Percentiles rank a stretch among this genome's conserved stretches.
Conservation (phyloP, 1,140 invertebrate species). For the Papilio dardanus region DNA sequence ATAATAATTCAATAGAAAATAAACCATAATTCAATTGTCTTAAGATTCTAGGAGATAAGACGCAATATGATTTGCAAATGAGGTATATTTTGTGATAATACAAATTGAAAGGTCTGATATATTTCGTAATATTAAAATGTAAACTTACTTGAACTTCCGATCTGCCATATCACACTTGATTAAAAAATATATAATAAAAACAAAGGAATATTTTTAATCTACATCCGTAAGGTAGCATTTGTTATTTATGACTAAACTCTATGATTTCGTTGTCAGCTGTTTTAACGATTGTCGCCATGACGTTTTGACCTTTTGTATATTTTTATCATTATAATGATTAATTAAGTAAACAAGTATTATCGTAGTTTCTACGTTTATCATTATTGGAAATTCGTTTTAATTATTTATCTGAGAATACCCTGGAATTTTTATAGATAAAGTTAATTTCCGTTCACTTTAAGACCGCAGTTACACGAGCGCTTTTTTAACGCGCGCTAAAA, state of each 20-base stretch:
- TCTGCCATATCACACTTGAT: conserved; percentile 2
- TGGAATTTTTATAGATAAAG: not conserved
- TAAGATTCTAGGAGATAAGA: not conserved
- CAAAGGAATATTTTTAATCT: not conserved
- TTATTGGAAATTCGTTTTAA: not conserved
- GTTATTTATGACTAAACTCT: conserved; percentile 30
- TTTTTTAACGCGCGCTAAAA: too few species aligned
- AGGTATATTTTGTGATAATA: not conserved
- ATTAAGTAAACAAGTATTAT: conserved; percentile 19
- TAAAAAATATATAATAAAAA: not conserved
- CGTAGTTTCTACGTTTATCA: not conserved
- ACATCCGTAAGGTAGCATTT: conserved; percentile 14
- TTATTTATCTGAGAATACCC: not conserved
- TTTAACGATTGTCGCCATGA: conserved; percentile 26
- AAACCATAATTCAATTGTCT: not conserved
- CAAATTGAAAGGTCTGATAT: not conserved
- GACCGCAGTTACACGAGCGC: too few species aligned
- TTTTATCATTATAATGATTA: conserved; percentile 34
- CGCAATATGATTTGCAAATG: not conserved
- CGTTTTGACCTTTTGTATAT: conserved; percentile 35
- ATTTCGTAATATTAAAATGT: not conserved
- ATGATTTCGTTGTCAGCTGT: conserved; percentile 21
- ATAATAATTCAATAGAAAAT: not conserved
- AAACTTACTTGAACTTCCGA: conserved; percentile 34
- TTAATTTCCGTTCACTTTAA: not conserved